Percentiles rank a stretch among this genome's conserved stretches.
phyloP scores from a whole-genome alignment of 2,113 vertebrate genomes.

The Guaruba guarouba region DNA sequence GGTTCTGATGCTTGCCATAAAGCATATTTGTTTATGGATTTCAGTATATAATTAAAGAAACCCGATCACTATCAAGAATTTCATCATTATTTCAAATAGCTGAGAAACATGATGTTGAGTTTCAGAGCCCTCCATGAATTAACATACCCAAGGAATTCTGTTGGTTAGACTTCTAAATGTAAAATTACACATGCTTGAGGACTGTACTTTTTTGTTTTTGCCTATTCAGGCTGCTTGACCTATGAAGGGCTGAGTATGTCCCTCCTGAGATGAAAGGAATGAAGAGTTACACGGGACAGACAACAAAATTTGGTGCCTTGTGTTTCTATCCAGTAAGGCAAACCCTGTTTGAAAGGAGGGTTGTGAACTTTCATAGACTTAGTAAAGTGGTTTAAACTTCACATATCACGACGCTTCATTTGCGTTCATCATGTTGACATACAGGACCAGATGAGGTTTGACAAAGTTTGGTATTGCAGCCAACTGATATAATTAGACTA shows the following conservation, averaged over 20 bases:
- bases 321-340: neutral
- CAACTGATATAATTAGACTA: neutral
- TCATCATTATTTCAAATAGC: neutral
- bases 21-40: neutral
- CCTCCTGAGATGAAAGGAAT: neutral
- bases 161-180: neutral
- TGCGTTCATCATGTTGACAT: neutral
- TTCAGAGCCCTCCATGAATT: neutral
- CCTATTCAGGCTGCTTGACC: neutral
- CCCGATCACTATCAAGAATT: neutral
- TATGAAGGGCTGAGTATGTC: neutral
- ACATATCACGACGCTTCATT: neutral
- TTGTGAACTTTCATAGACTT: neutral
- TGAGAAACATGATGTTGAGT: neutral
- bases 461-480: neutral
- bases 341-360: neutral
- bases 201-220: neutral
- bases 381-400: neutral
- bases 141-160: neutral
- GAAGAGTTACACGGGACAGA: neutral
- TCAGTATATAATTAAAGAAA: neutral
- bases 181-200: neutral
- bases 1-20: neutral
- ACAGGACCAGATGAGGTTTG: slow-evolving; percentile 7
- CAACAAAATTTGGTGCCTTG: neutral